Evolutionary conservation across 2,888 invertebrate genomes (phyloP), one percentile per base, ranked within the genome.

Genomic region (Psylliodes chrysocephalus): DNA sequence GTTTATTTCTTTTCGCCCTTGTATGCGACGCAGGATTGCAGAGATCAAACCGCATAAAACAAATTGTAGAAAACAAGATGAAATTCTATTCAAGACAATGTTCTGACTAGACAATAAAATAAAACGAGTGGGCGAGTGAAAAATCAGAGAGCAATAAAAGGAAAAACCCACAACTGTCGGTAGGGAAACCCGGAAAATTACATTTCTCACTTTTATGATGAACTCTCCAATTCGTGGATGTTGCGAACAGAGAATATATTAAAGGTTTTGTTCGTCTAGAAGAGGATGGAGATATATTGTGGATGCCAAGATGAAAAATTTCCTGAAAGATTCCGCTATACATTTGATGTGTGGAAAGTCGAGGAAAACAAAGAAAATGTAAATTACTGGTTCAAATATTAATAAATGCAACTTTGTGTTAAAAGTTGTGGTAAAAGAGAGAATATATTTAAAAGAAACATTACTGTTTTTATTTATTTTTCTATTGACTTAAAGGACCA

Each of bases 91-190:
- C 46, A 25, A 49, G 49, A 15, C 49, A 28, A 49, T 49, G 30
- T 30, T 15, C 49, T 6, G 49, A 22, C 7, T n/a, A 14, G 12
- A 28, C 47, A 28, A 28, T 28, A 28, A 22, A 49, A 49, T 49
- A 28, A 49, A 49, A 49, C 28, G 28, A 49, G 12, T 49, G 28
- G 49, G 49, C 49, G 49, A 49, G 49, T 49, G 49, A 49, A 49
- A 49, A 49, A 49, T 49, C 49, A 19, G 49, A 30, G n/a, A 19
- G 15, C 30, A 30, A 49, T 30, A 30, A 49, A 49, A 49, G 17
- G 28, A 17, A 30, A 15, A 49, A 30, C 10, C 28, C 15, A 30
- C 28, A 49, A 49, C 30, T 30, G 49, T 49, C 49, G 15, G 28
- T 25, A 28, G 19, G 28, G 28, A 49, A 25, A 30, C 25, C 28